Conservation (phyloP, 2,888 invertebrate genomes). For the Cerastis rubricosa region DNA sequence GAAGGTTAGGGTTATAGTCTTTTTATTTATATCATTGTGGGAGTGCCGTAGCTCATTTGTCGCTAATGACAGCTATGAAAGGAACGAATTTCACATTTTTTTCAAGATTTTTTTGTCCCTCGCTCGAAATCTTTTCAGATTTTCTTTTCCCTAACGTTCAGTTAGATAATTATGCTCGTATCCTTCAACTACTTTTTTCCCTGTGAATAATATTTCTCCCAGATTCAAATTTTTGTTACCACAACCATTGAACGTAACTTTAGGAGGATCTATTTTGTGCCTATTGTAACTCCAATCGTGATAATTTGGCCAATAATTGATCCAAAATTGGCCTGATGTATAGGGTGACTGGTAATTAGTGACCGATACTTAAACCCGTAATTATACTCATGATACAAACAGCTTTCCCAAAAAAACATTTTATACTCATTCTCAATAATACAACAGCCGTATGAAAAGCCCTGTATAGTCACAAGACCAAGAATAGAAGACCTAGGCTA, state of each 20-base stretch:
- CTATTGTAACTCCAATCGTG: too few species aligned
- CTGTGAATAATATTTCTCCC: not conserved
- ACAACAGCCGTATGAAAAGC: too few species aligned
- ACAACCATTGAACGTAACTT: not conserved
- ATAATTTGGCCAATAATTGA: not conserved
- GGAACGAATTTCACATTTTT: slow-evolving; percentile 2
- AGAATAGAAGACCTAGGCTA: not conserved
- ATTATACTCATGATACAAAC: too few species aligned
- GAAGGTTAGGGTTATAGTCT: not conserved
- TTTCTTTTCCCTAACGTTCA: not conserved
- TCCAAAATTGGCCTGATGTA: not conserved
- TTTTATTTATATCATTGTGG: not conserved
- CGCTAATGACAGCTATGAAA: slow-evolving; percentile 1
- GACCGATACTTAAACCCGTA: too few species aligned
- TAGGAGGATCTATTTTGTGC: not conserved
- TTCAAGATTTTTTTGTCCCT: not conserved
- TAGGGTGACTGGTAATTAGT: too few species aligned
- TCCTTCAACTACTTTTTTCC: not conserved
- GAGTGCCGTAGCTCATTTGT: not conserved
- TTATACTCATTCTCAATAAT: too few species aligned
- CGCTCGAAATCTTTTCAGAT: not conserved
- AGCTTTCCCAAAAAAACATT: too few species aligned
- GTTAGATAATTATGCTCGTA: not conserved
- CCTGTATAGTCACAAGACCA: not conserved
- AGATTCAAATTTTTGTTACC: not conserved